phyloP scores from a whole-genome alignment of 2,797 vertebrate genomes.

The Brachyalestes nurse region DNA sequence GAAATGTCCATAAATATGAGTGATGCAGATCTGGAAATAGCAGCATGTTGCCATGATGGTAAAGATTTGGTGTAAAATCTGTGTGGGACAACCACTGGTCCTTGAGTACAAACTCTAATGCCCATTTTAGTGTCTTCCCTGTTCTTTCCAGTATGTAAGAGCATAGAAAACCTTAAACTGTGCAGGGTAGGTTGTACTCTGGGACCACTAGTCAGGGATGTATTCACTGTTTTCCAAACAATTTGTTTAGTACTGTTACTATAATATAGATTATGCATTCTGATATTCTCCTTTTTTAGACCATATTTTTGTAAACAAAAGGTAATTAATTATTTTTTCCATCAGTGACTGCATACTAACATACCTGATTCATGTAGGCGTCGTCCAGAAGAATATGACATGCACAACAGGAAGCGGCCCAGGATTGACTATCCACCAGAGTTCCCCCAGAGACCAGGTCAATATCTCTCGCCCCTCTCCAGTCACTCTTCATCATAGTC shows the following conservation, averaged over 20 bases:
- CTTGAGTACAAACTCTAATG: neutral
- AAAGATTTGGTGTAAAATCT: neutral
- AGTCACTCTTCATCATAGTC: conserved; percentile 29
- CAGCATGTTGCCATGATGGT: neutral
- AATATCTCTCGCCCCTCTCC: conserved; percentile 71
- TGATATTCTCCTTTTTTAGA: too few species aligned
- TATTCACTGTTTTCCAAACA: conserved; percentile 11
- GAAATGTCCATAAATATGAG: neutral
- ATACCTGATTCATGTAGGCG: conserved; percentile 96
- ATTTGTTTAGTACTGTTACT: neutral
- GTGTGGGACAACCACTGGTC: neutral
- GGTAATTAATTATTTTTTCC: neutral
- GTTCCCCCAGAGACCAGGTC: conserved; percentile 98
- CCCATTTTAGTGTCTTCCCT: neutral
- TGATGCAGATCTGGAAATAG: neutral
- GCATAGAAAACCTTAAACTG: neutral
- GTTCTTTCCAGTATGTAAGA: neutral
- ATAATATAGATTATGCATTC: neutral
- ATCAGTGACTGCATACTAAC: conserved; percentile 83
- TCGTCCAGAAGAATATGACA: conserved; percentile 98
- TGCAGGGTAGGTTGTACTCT: neutral
- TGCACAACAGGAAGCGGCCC: conserved; percentile 97
- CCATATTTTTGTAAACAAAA: too few species aligned
- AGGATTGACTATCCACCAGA: conserved; percentile 94
- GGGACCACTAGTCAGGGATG: neutral